phyloP scores from a whole-genome alignment of 1,140 invertebrate genomes.

The Heliconius melpomene region DNA sequence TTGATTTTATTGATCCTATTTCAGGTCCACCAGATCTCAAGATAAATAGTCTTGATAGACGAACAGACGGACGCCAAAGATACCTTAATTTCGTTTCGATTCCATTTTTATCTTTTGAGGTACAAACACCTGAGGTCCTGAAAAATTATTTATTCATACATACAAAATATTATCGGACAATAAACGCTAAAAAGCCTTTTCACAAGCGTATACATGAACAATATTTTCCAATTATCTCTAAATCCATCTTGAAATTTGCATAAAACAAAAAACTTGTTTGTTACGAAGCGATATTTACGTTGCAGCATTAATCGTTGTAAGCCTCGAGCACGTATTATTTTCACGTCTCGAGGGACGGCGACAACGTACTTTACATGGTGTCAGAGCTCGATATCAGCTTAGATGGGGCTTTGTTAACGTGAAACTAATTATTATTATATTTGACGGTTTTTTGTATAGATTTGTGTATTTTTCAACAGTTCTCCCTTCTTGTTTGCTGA shows the following conservation, averaged over 20 bases:
- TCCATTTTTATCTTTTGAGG: background rate
- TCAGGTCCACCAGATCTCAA: too few species aligned
- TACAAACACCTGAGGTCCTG: too few species aligned
- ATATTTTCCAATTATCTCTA: slow-evolving; percentile 30
- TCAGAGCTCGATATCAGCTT: slow-evolving; percentile 24
- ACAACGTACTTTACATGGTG: slow-evolving; percentile 23
- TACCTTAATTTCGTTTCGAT: too few species aligned
- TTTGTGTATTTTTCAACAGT: background rate
- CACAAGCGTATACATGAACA: background rate
- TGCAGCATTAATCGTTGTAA: slow-evolving; percentile 33
- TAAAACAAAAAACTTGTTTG: slow-evolving; percentile 16
- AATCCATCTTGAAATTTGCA: slow-evolving; percentile 25
- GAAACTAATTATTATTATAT: slow-evolving; percentile 23
- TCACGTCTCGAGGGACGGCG: slow-evolving; percentile 25
- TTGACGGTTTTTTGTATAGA: background rate
- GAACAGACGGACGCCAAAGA: too few species aligned
- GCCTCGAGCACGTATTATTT: slow-evolving; percentile 29
- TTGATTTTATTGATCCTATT: too few species aligned
- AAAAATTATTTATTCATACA: too few species aligned
- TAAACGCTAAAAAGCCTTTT: background rate
- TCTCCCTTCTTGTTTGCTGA: too few species aligned
- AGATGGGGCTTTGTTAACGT: slow-evolving; percentile 25
- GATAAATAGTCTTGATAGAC: too few species aligned
- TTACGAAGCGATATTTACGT: slow-evolving; percentile 30
- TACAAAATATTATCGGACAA: background rate